phyloP scores from a whole-genome alignment of 53 echinoderm and acorn worm species.

The Antedon mediterranea region DNA sequence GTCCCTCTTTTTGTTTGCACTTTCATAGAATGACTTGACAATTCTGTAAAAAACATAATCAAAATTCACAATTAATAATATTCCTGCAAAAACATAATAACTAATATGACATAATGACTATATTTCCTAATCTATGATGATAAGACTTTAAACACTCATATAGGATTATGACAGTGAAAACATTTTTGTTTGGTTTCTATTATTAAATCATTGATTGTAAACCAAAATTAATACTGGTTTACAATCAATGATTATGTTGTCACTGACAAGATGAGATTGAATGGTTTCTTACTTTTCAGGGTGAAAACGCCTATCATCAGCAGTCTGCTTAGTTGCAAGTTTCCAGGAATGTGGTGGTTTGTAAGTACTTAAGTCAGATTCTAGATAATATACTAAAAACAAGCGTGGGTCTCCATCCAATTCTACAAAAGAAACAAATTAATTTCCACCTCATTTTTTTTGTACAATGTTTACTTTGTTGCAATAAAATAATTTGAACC shows the following conservation, averaged over 20 bases:
- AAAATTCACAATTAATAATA: not conserved
- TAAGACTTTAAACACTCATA: no score
- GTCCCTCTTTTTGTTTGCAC: not conserved
- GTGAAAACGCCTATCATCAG: conserved; percentile 19
- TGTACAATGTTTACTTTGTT: no score
- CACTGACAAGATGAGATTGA: not conserved
- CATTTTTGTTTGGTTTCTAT: no score
- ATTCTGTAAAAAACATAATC: not conserved
- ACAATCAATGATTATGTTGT: not conserved
- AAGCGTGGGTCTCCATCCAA: not conserved
- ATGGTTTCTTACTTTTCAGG: conserved; percentile 26
- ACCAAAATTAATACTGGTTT: no score
- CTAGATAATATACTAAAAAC: conserved; percentile 28
- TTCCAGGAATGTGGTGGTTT: conserved; percentile 27
- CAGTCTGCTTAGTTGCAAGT: conserved; percentile 14
- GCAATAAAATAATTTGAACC: no score
- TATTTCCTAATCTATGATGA: no score
- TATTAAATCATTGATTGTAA: no score
- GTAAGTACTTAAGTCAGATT: conserved; percentile 43
- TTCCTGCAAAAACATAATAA: no score
- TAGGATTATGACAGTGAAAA: no score
- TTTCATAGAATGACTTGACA: not conserved
- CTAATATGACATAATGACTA: no score
- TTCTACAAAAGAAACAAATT: not conserved
- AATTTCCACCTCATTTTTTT: no score